Conservation (phyloP, 1,140 invertebrate species). For the Cherax quadricarinatus region DNA sequence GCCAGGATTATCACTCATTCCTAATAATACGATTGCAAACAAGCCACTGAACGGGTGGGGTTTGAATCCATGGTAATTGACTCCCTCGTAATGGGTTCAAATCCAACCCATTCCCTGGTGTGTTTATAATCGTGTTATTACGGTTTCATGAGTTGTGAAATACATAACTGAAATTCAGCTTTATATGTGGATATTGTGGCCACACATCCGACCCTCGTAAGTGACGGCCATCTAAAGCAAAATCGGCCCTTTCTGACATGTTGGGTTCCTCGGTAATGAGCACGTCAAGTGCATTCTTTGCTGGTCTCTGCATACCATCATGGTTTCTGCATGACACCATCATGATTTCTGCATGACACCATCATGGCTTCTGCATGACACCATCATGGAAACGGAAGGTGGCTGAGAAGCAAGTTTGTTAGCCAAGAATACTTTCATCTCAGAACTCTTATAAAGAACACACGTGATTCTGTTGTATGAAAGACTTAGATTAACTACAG, state of each 20-base stretch:
- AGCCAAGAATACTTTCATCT: conserved; percentile 16
- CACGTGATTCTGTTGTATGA: conserved; percentile 25
- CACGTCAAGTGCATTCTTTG: background rate
- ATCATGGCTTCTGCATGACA: no score
- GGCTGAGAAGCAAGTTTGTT: background rate
- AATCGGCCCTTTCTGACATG: no score
- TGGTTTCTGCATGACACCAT: no score
- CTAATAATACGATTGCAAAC: no score
- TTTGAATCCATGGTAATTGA: no score
- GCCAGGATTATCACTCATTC: no score
- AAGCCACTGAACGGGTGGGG: no score
- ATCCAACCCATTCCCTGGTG: no score
- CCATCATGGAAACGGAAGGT: conserved; percentile 20
- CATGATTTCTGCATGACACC: no score
- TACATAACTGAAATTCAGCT: background rate
- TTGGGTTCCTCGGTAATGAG: no score
- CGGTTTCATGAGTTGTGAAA: background rate
- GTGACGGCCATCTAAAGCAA: background rate
- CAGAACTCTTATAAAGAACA: conserved; percentile 4
- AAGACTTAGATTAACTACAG: conserved; percentile 18
- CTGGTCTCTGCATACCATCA: background rate
- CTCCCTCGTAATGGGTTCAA: no score
- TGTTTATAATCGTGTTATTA: no score
- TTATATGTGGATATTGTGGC: background rate
- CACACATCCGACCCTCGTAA: background rate